Evolutionary conservation across 2,113 vertebrate species (phyloP).

Genomic region (Dipodomys merriami): DNA sequence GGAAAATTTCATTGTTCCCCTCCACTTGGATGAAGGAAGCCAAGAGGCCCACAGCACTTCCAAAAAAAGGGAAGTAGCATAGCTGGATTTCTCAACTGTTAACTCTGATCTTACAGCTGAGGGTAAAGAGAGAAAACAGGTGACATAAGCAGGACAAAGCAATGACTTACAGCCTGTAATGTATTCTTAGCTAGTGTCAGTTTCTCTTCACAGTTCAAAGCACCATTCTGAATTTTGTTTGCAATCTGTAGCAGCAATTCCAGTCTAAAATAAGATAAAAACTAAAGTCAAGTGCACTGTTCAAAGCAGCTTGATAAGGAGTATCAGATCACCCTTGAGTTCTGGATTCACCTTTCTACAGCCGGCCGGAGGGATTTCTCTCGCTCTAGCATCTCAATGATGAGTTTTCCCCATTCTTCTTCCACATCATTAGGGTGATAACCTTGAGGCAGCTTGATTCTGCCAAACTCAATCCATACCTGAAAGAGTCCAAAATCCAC

Average conservation of each 20-base stretch:
- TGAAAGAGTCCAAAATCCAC: slow-evolving; percentile 75
- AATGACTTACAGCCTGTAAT: slow-evolving; percentile 94
- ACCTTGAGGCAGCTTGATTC: slow-evolving; percentile 95
- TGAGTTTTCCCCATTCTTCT: slow-evolving; percentile 98
- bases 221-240: slow-evolving; percentile 98
- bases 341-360: slow-evolving; percentile 91
- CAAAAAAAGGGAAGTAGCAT: neutral
- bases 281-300: neutral
- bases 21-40: neutral
- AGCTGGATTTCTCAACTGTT: neutral
- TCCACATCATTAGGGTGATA: slow-evolving; percentile 97
- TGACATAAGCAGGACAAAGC: neutral
- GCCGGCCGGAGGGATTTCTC: slow-evolving; percentile 96
- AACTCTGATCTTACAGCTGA: neutral
- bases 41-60: neutral
- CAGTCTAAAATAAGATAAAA: slow-evolving; percentile 85
- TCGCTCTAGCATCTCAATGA: slow-evolving; percentile 97
- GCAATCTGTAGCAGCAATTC: slow-evolving; percentile 96
- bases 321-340: rapidly evolving
- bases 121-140: neutral
- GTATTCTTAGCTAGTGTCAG: slow-evolving; percentile 97
- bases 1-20: neutral
- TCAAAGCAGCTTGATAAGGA: neutral
- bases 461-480: slow-evolving; percentile 99
- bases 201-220: slow-evolving; percentile 97